phyloP scores from a whole-genome alignment of 2,888 invertebrate species.

The Ochropleura plecta region DNA sequence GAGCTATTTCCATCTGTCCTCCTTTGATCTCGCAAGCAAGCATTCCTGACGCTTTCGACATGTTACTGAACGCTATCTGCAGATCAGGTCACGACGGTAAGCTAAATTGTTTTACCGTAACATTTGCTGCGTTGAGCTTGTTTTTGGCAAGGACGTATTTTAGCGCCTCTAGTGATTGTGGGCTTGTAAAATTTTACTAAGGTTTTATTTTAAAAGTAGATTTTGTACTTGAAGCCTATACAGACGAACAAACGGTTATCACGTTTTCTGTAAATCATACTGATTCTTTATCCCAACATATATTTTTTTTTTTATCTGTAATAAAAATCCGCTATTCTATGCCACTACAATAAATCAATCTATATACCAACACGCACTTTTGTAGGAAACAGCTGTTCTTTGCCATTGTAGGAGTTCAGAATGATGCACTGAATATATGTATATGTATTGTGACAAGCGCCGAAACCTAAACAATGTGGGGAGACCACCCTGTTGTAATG shows the following conservation, averaged over 20 bases:
- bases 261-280: too few species aligned
- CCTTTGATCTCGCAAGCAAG: slow-evolving; percentile 74
- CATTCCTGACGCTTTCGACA: slow-evolving; percentile 69
- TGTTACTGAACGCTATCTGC: slow-evolving; percentile 41
- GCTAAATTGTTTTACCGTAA: slow-evolving; percentile 44
- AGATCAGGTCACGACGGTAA: slow-evolving; percentile 53
- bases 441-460: too few species aligned
- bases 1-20: slow-evolving; percentile 74
- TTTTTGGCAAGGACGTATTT: slow-evolving; percentile 41
- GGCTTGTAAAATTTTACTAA: not conserved
- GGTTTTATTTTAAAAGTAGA: not conserved
- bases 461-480: too few species aligned
- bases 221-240: not conserved
- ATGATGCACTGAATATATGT: too few species aligned
- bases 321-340: too few species aligned
- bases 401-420: too few species aligned
- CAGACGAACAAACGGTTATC: not conserved
- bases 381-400: too few species aligned
- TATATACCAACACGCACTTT: too few species aligned
- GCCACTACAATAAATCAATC: too few species aligned
- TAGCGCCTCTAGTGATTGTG: slow-evolving; percentile 11
- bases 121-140: slow-evolving; percentile 25
- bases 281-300: too few species aligned
- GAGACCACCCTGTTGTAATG: too few species aligned
- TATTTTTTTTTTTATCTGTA: too few species aligned